A percentile compares a stretch with the other conserved stretches of the same genome.
Evolutionary conservation across 2,888 invertebrate genomes (phyloP).

Genomic region (Dynastes tityus): DNA sequence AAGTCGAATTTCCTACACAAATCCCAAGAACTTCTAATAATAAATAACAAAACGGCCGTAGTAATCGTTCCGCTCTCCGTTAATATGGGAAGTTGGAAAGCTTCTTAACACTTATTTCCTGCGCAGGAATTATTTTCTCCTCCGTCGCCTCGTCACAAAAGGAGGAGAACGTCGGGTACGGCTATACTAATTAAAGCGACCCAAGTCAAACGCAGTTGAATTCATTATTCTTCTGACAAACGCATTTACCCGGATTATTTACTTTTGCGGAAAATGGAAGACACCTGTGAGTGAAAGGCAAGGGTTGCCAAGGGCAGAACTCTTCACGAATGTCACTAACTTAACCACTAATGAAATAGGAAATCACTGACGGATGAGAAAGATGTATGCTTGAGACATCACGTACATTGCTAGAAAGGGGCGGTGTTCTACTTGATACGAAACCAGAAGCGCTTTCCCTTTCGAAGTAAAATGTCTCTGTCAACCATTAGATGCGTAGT

Average conservation of each 20-base stretch:
- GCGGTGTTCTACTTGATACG: not conserved
- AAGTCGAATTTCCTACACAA: conserved; percentile 35
- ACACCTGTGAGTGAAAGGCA: conserved; percentile 43
- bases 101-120: conserved; percentile 41
- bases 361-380: conserved; percentile 32
- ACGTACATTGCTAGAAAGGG: conserved; percentile 23
- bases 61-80: conserved; percentile 33
- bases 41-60: conserved; percentile 44
- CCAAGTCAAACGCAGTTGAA: conserved; percentile 45
- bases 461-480: not conserved
- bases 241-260: conserved; percentile 44
- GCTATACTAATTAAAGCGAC: conserved; percentile 39
- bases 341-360: conserved; percentile 34
- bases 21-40: conserved; percentile 41
- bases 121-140: conserved; percentile 33
- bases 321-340: conserved; percentile 12
- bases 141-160: not conserved
- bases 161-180: not conserved
- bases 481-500: not conserved
- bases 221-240: conserved; percentile 47
- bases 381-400: conserved; percentile 39
- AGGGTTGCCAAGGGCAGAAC: conserved; percentile 38
- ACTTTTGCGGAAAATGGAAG: conserved; percentile 46
- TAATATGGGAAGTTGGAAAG: conserved; percentile 44
- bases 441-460: not conserved